Evolutionary conservation across 2,797 vertebrate species (phyloP).

Genomic region (Pelochelys cantorii): DNA sequence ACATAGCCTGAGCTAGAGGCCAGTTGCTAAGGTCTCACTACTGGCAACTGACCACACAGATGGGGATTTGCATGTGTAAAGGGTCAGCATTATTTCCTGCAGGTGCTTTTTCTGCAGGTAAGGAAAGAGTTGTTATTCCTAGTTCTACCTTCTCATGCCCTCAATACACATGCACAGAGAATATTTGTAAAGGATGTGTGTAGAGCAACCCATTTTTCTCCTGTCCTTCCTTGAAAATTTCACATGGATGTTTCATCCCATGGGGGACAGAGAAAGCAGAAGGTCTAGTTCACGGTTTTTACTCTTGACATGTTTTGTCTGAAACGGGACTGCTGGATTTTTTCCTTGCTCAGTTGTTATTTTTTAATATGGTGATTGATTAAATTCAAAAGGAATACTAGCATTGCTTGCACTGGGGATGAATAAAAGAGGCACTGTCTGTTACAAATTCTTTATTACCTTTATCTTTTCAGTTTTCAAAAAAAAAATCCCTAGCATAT

Average conservation of each 20-base stretch:
- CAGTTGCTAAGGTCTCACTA: background rate
- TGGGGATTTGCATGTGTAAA: background rate
- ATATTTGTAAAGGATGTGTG: background rate
- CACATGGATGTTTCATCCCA: fast-evolving
- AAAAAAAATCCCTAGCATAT: background rate
- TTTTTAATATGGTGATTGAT: background rate
- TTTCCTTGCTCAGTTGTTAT: background rate
- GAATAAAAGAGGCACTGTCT: background rate
- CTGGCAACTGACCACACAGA: background rate
- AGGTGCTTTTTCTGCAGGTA: background rate
- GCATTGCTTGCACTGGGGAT: background rate
- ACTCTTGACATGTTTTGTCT: background rate
- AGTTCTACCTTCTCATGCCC: background rate
- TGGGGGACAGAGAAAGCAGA: background rate
- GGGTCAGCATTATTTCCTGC: background rate
- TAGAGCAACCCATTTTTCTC: background rate
- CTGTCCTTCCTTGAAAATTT: constrained; percentile 25
- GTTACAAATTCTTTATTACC: background rate
- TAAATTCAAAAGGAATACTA: background rate
- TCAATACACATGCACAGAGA: background rate
- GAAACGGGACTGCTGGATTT: background rate
- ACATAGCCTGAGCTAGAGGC: background rate
- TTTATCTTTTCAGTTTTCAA: background rate
- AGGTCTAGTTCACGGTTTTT: background rate
- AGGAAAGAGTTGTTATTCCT: background rate